Conservation (phyloP, 2,888 invertebrate species). For the Drosophila bunnanda region DNA sequence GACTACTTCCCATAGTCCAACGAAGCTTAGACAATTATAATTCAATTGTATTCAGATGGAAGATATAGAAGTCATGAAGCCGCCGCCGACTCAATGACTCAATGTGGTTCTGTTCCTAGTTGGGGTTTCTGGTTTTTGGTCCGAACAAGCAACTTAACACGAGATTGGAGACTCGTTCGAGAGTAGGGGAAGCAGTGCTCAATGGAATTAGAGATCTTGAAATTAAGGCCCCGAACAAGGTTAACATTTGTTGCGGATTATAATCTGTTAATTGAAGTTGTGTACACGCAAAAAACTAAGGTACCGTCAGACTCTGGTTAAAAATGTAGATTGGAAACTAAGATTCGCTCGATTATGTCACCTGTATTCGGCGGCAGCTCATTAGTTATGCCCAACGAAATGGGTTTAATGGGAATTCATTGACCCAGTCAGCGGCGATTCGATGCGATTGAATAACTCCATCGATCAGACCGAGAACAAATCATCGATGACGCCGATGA, state of each 20-base stretch:
- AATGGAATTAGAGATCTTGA: constrained; percentile 14
- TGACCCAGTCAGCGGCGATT: constrained; percentile 42
- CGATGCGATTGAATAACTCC: constrained; percentile 45
- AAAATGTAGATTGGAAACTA: not conserved
- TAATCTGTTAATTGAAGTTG: constrained; percentile 29
- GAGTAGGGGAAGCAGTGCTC: constrained; percentile 14
- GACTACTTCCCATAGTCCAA: not conserved
- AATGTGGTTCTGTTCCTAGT: constrained; percentile 34
- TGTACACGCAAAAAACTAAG: not conserved
- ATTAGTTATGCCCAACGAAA: constrained; percentile 36
- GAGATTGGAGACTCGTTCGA: constrained; percentile 4
- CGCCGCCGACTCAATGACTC: constrained; percentile 26
- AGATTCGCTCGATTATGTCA: constrained; percentile 33
- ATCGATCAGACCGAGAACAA: constrained; percentile 53
- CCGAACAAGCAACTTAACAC: constrained; percentile 28
- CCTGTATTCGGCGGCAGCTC: constrained; percentile 12
- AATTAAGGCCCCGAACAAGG: constrained; percentile 30
- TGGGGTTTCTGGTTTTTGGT: constrained; percentile 27
- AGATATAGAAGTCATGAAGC: constrained; percentile 39
- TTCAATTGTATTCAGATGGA: constrained; percentile 44
- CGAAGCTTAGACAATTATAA: constrained; percentile 26
- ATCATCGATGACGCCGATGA: constrained; percentile 14
- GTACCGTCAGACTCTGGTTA: not conserved
- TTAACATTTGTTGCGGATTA: constrained; percentile 15
- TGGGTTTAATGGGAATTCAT: constrained; percentile 49